Percentiles rank a stretch among this genome's conserved stretches.
phyloP scores from a whole-genome alignment of 2,797 vertebrate genomes.

The Acomys russatus region DNA sequence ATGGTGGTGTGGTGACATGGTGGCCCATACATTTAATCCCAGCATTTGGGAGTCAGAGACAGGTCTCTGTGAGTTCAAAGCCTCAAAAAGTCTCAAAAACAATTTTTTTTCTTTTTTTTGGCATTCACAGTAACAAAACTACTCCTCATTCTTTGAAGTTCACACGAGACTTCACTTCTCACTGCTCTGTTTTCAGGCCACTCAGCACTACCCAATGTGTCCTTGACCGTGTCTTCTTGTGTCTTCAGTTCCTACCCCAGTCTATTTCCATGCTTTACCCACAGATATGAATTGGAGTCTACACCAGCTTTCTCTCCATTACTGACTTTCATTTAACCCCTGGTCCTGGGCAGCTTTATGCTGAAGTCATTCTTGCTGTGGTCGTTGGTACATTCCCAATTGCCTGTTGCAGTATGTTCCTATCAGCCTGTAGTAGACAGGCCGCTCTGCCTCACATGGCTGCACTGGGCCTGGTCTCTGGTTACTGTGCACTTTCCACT shows the following conservation, averaged over 20 bases:
- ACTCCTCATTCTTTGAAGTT: slow-evolving; percentile 16
- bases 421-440: not conserved
- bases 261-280: not conserved
- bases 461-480: not conserved
- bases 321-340: slow-evolving; percentile 24
- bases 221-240: not conserved
- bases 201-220: not conserved
- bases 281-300: not conserved
- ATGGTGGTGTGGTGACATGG: not conserved
- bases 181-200: not conserved
- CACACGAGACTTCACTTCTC: not conserved
- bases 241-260: not conserved
- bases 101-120: not conserved
- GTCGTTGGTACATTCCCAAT: not conserved
- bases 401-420: not conserved
- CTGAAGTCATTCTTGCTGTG: not conserved
- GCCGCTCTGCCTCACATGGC: not conserved
- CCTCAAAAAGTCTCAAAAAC: not conserved
- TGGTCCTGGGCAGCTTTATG: slow-evolving; percentile 16
- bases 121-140: not conserved
- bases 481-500: not conserved
- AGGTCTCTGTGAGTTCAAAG: not conserved
- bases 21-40: not conserved
- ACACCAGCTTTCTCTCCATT: not conserved
- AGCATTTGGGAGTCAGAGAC: not conserved